phyloP scores from a whole-genome alignment of 2,888 invertebrate genomes.

The Xylocampa areola region DNA sequence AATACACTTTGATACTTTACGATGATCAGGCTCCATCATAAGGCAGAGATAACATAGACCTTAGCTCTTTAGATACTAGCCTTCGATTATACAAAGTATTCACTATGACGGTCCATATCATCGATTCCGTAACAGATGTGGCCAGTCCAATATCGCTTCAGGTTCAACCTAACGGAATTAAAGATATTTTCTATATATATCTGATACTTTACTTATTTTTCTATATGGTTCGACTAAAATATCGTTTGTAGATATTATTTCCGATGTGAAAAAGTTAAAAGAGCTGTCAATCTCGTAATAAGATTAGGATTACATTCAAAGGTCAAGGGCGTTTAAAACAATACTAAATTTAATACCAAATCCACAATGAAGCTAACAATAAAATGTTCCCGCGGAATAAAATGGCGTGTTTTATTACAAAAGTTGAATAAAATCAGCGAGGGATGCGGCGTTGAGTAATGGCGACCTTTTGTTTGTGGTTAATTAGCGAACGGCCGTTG shows the following conservation, averaged over 20 bases:
- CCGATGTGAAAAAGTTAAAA: conserved; percentile 1
- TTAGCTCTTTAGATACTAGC: conserved; percentile 14
- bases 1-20: conserved; percentile 6
- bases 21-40: conserved; percentile 32
- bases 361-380: conserved; percentile 48
- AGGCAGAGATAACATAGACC: conserved; percentile 26
- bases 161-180: conserved; percentile 50
- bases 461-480: conserved; percentile 66
- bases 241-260: background rate
- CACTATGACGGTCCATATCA: conserved; percentile 46
- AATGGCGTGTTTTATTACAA: conserved; percentile 58
- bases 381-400: conserved; percentile 51
- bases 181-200: conserved; percentile 43
- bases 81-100: conserved; percentile 27
- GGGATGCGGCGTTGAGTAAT: conserved; percentile 62
- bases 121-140: conserved; percentile 59
- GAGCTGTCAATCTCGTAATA: background rate
- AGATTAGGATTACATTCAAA: too few relatives aligned
- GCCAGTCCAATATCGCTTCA: conserved; percentile 54
- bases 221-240: conserved; percentile 24
- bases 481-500: conserved; percentile 62
- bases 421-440: conserved; percentile 61
- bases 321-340: conserved; percentile 42
- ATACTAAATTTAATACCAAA: conserved; percentile 45
- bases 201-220: conserved; percentile 25